These are phyloP conservation scores for Eilema griseolum DNA, from an alignment of 2,888 invertebrate species.

Conservation along the genomic window DNA sequence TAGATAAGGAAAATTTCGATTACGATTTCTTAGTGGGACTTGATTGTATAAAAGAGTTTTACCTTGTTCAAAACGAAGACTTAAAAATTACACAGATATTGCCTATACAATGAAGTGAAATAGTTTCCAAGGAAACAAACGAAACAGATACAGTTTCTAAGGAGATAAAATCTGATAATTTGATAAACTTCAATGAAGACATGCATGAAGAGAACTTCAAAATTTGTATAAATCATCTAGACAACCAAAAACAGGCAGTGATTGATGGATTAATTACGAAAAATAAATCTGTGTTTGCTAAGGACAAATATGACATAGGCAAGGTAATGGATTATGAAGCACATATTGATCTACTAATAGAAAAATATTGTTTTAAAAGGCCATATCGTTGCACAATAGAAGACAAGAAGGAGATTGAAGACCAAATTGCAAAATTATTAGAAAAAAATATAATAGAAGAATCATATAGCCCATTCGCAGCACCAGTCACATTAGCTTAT, in stretches of 20 bases:
- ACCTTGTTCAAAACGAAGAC: too few relatives aligned
- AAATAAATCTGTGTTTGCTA: constrained; percentile 16
- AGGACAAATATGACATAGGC: constrained; percentile 24
- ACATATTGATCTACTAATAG: constrained; percentile 14
- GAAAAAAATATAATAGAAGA: too few relatives aligned
- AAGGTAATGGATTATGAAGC: too few relatives aligned
- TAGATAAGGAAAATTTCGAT: constrained; percentile 21
- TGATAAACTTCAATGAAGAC: too few relatives aligned
- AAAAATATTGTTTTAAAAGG: constrained; percentile 22
- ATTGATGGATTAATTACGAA: constrained; percentile 13
- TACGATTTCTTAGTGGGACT: constrained; percentile 34
- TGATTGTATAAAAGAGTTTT: constrained; percentile 28
- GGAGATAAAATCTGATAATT: too few relatives aligned
- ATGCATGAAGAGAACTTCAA: not conserved
- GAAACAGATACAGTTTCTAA: too few relatives aligned
- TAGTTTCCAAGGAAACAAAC: too few relatives aligned
- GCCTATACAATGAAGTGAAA: too few relatives aligned
- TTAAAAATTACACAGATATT: too few relatives aligned
- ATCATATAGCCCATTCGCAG: too few relatives aligned
- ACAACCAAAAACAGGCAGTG: not conserved
- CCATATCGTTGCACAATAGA: constrained; percentile 36
- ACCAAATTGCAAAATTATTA: not conserved
- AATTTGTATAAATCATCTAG: constrained; percentile 10
- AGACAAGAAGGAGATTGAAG: constrained; percentile 40
- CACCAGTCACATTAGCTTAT: too few relatives aligned